Conservation (phyloP, 64 coral and sea anemone genomes). For the Montipora efflorescens region DNA sequence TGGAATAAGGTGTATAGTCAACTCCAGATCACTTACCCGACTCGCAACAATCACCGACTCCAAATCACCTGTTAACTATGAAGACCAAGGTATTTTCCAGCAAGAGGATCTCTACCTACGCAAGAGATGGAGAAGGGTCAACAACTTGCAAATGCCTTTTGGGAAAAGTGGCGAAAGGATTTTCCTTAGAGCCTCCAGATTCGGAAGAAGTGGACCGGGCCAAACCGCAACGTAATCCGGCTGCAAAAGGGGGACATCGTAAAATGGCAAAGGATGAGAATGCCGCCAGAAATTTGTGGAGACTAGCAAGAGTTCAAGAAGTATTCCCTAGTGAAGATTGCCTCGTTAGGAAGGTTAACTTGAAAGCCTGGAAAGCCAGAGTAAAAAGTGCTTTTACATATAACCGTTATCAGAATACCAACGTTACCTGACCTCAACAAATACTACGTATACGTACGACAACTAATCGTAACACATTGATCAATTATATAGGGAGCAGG, state of each 20-base stretch:
- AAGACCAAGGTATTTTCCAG: slow-evolving; percentile 35
- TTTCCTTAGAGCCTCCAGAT: slow-evolving; percentile 18
- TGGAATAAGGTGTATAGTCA: background rate
- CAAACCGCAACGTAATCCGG: background rate
- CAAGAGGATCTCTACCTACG: slow-evolving; percentile 13
- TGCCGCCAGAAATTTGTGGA: no score
- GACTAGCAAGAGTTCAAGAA: no score
- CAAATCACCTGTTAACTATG: slow-evolving; percentile 35
- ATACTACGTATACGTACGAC: no score
- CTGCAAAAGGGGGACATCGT: slow-evolving; percentile 4
- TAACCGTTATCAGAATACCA: no score
- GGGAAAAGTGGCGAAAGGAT: slow-evolving; percentile 12
- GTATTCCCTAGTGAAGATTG: no score
- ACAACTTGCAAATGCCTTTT: slow-evolving; percentile 33
- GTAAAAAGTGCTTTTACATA: no score
- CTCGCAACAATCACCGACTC: background rate
- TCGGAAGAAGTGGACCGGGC: slow-evolving; percentile 25
- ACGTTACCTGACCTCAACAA: no score
- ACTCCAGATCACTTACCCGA: slow-evolving; percentile 3
- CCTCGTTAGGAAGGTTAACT: no score
- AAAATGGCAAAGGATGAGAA: background rate
- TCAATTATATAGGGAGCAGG: no score
- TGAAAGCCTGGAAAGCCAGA: no score
- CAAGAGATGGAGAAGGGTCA: slow-evolving; percentile 16
- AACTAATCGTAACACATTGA: no score